These are phyloP conservation scores for Zelostemma sp. DNA, from an alignment of 1,140 invertebrate species.

Conservation along the genomic window DNA sequence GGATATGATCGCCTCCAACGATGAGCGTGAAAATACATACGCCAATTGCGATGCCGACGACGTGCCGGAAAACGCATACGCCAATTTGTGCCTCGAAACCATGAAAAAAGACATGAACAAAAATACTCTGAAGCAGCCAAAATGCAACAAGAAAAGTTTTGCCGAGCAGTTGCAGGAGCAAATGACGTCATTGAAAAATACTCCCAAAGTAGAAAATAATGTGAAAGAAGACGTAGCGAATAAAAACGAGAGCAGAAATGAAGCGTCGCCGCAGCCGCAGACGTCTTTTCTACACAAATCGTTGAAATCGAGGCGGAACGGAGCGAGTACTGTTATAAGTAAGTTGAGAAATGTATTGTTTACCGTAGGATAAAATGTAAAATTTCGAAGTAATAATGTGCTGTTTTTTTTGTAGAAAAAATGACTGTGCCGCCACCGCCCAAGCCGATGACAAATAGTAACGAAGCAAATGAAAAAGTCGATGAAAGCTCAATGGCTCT, in stretches of 20 bases:
- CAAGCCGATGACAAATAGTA: constrained; percentile 38
- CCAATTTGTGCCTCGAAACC: constrained; percentile 40
- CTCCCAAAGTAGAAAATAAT: background rate
- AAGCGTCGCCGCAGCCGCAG: constrained; percentile 30
- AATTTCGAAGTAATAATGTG: no score
- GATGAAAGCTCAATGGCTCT: constrained; percentile 44
- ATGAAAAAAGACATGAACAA: background rate
- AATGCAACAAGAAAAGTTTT: constrained; percentile 37
- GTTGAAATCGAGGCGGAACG: constrained; percentile 13
- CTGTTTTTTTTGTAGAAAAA: no score
- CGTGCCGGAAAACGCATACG: constrained; percentile 50
- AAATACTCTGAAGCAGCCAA: constrained; percentile 42
- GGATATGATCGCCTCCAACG: background rate
- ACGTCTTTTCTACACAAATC: constrained; percentile 56
- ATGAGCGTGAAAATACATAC: constrained; percentile 51
- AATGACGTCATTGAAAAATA: constrained; percentile 26
- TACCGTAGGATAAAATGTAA: no score
- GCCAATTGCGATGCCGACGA: constrained; percentile 50
- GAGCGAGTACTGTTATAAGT: constrained; percentile 25
- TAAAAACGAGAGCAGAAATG: constrained; percentile 2
- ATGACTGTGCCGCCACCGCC: constrained; percentile 45
- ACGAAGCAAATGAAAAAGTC: background rate
- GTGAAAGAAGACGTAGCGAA: background rate
- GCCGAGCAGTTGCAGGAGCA: constrained; percentile 55
- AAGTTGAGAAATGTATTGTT: no score